Evolutionary conservation across 1,140 invertebrate genomes (phyloP).

Genomic region (Neuroterus valhalla): DNA sequence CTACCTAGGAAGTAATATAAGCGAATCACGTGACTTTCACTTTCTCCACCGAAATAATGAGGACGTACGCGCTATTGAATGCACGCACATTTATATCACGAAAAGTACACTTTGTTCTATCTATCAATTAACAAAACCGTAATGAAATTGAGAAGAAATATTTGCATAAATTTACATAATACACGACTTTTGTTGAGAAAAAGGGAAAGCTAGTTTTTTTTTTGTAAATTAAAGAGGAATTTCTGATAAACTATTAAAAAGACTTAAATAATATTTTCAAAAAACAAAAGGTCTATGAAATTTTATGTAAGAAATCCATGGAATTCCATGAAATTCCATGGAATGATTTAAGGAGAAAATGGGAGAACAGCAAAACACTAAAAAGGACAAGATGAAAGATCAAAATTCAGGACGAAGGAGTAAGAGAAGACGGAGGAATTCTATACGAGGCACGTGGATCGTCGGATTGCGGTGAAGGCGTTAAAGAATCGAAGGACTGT

Average conservation of each 20-base stretch:
- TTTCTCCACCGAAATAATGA: slow-evolving; percentile 68
- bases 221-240: too few species aligned
- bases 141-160: too few species aligned
- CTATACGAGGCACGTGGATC: neutral
- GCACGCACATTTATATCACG: neutral
- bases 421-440: neutral
- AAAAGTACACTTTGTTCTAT: too few species aligned
- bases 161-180: too few species aligned
- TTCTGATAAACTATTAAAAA: too few species aligned
- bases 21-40: slow-evolving; percentile 60
- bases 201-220: too few species aligned
- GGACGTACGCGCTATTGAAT: slow-evolving; percentile 52
- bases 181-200: too few species aligned
- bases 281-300: too few species aligned
- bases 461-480: neutral
- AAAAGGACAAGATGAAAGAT: neutral
- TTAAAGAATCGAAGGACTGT: slow-evolving; percentile 14
- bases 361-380: neutral
- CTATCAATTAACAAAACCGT: too few species aligned
- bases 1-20: slow-evolving; percentile 37
- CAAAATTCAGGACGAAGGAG: neutral
- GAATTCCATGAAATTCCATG: neutral
- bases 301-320: neutral
- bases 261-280: too few species aligned
- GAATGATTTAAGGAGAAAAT: neutral